These are phyloP conservation scores for Ageneiosus marmoratus DNA, from an alignment of 2,113 vertebrate species.

Conservation along the genomic window DNA sequence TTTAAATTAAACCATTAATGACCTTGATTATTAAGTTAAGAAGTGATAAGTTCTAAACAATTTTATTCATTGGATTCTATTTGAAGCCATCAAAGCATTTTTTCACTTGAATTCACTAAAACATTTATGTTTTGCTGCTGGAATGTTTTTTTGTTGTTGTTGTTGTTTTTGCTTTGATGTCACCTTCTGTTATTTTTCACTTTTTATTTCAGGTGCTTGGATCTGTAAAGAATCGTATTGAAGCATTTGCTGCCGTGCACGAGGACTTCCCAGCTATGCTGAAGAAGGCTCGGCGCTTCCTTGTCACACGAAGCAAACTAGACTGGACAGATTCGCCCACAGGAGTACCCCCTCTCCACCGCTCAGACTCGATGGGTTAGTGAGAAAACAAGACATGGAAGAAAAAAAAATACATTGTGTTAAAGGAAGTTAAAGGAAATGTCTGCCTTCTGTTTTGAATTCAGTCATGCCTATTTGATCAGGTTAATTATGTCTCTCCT, in stretches of 20 bases:
- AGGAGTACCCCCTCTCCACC: slow-evolving; percentile 74
- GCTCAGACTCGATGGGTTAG: slow-evolving; percentile 84
- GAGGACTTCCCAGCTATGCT: slow-evolving; percentile 91
- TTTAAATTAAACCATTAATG: too few species aligned
- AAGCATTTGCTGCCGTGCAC: slow-evolving; percentile 85
- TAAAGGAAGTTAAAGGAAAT: not conserved
- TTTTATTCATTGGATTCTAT: too few species aligned
- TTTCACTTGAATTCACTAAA: not conserved
- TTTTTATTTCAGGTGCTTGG: slow-evolving; percentile 82
- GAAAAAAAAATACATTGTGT: not conserved
- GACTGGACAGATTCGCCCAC: slow-evolving; percentile 79
- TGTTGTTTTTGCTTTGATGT: too few species aligned
- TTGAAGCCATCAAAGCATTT: not conserved
- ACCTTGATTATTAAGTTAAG: too few species aligned
- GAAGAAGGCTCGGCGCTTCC: slow-evolving; percentile 90
- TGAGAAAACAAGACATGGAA: not conserved
- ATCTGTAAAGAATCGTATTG: slow-evolving; percentile 94
- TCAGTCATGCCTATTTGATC: not conserved
- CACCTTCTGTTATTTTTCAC: not conserved
- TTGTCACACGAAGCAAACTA: slow-evolving; percentile 86
- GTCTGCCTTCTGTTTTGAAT: not conserved
- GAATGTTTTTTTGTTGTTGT: too few species aligned
- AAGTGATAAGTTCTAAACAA: too few species aligned
- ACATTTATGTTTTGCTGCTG: not conserved
- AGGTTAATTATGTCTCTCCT: not conserved